Conservation (phyloP, 2,113 vertebrate species). For the Psittacula cyanocephala region DNA sequence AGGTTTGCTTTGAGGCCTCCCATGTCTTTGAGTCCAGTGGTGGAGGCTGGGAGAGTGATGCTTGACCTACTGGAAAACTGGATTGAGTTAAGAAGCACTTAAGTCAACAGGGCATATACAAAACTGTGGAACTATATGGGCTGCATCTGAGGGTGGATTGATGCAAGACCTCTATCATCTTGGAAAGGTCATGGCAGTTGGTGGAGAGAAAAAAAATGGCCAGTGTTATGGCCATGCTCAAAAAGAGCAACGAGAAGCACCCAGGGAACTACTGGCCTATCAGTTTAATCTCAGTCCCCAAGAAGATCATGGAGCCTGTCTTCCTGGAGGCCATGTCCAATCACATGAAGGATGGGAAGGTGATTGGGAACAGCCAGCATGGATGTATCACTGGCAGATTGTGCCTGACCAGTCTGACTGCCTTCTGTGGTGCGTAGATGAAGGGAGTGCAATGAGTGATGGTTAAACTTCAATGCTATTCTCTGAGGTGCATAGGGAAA, state of each 20-base stretch:
- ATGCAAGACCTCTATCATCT: neutral
- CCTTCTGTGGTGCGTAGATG: neutral
- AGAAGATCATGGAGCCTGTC: neutral
- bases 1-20: neutral
- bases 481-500: neutral
- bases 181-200: neutral
- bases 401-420: neutral
- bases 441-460: neutral
- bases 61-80: neutral
- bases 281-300: neutral
- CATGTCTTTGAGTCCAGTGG: neutral
- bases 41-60: neutral
- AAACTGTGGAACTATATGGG: neutral
- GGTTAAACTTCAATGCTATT: neutral
- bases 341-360: neutral
- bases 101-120: neutral
- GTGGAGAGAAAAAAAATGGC: neutral
- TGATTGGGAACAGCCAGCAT: neutral
- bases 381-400: neutral
- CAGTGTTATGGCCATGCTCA: neutral
- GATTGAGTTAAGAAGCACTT: neutral
- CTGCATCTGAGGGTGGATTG: neutral
- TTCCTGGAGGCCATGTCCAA: neutral
- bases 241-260: neutral
- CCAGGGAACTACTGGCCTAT: neutral